These are phyloP conservation scores for Lasioglossum lativentre DNA, from an alignment of 2,888 invertebrate species.

Conservation along the genomic window DNA sequence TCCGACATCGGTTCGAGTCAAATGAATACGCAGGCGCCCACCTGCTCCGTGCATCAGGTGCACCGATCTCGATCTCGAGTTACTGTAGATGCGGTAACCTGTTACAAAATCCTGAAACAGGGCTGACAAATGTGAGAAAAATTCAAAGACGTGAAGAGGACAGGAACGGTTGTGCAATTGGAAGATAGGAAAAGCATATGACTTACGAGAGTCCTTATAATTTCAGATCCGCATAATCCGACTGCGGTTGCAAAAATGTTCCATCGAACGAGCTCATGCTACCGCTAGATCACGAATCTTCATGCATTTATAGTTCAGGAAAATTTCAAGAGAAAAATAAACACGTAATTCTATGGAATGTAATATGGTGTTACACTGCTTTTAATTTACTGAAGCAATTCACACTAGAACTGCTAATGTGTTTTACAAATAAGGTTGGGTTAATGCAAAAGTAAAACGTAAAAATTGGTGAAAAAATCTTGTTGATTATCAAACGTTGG, in stretches of 20 bases:
- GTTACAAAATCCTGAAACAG: slow-evolving; percentile 23
- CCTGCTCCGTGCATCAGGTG: neutral
- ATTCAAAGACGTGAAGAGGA: slow-evolving; percentile 3
- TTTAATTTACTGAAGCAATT: neutral
- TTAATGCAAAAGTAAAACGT: too few relatives aligned
- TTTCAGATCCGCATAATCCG: neutral
- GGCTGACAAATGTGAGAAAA: slow-evolving; percentile 29
- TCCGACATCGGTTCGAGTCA: neutral
- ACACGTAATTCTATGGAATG: neutral
- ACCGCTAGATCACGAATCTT: neutral
- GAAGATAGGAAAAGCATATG: slow-evolving; percentile 59
- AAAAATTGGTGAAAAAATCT: too few relatives aligned
- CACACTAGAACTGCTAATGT: too few relatives aligned
- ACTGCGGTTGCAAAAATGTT: neutral
- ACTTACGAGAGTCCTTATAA: slow-evolving; percentile 27
- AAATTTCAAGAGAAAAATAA: neutral
- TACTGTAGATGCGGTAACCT: slow-evolving; percentile 27
- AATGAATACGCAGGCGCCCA: neutral
- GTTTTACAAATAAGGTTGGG: neutral
- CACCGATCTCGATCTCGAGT: slow-evolving; percentile 35
- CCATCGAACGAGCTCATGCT: neutral
- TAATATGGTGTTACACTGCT: neutral
- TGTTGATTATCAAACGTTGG: neutral
- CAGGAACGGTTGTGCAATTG: slow-evolving; percentile 24
- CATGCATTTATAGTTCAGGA: neutral